Conservation (phyloP, 2,113 vertebrate species). For the Aythya baeri region DNA sequence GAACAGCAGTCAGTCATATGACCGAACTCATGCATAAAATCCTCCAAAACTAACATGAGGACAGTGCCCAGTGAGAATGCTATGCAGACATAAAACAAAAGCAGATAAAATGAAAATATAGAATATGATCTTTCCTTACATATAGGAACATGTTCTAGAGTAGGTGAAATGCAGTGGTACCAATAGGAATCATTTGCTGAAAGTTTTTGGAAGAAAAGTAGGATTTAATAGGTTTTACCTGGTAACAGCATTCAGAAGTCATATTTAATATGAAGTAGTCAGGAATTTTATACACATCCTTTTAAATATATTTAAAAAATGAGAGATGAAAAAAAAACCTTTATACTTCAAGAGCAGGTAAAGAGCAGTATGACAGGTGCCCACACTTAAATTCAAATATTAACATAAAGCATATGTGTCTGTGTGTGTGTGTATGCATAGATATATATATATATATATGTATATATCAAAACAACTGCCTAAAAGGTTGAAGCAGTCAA, state of each 20-base stretch:
- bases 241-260: background rate
- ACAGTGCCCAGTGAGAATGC: background rate
- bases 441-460: no score
- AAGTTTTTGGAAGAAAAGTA: rapidly evolving
- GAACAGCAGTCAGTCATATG: background rate
- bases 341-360: background rate
- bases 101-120: background rate
- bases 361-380: background rate
- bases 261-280: background rate
- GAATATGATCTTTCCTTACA: background rate
- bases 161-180: background rate
- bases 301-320: no score
- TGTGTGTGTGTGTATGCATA: no score
- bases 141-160: background rate
- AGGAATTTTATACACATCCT: background rate
- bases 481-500: background rate
- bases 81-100: background rate
- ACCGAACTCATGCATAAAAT: background rate
- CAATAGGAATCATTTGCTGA: background rate
- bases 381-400: background rate
- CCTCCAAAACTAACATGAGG: background rate
- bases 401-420: background rate
- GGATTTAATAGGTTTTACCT: background rate
- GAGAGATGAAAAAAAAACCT: background rate
- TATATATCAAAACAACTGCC: background rate